Evolutionary conservation across 2,113 vertebrate species (phyloP).

Genomic region (Lichenostomus cassidix): DNA sequence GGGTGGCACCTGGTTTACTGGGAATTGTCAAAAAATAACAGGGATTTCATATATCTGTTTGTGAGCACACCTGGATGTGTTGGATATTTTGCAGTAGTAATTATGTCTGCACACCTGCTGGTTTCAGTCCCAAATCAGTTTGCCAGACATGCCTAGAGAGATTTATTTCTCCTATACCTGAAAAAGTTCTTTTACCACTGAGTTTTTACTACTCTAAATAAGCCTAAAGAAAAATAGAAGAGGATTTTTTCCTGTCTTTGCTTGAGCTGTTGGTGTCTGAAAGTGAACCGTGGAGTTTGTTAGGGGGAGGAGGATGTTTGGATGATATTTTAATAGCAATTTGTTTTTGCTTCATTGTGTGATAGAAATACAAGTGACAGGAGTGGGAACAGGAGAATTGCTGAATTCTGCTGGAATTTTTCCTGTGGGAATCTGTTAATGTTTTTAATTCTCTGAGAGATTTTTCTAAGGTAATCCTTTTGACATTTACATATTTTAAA

Average conservation of each 20-base stretch:
- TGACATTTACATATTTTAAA: slow-evolving; percentile 63
- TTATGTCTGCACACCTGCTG: slow-evolving; percentile 68
- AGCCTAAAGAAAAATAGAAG: slow-evolving; percentile 1
- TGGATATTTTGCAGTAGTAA: slow-evolving; percentile 49
- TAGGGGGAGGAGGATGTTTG: not conserved
- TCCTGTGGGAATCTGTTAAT: slow-evolving; percentile 70
- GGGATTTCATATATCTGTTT: slow-evolving; percentile 42
- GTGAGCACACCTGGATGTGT: slow-evolving; percentile 65
- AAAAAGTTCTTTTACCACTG: slow-evolving; percentile 24
- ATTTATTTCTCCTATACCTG: slow-evolving; percentile 68
- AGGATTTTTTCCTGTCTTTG: slow-evolving; percentile 30
- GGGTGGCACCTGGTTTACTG: slow-evolving; percentile 50
- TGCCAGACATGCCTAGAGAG: slow-evolving; percentile 63
- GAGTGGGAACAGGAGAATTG: slow-evolving; percentile 64
- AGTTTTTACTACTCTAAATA: slow-evolving; percentile 2
- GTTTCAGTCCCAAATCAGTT: slow-evolving; percentile 41
- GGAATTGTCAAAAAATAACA: slow-evolving; percentile 60
- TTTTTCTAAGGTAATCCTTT: slow-evolving; percentile 64
- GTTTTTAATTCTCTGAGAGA: slow-evolving; percentile 56
- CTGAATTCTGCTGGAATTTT: slow-evolving; percentile 66
- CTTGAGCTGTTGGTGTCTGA: not conserved
- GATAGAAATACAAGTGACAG: slow-evolving; percentile 71
- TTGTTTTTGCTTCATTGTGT: slow-evolving; percentile 69
- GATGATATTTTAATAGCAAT: slow-evolving; percentile 64
- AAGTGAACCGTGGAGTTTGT: not conserved